A percentile compares a stretch with the other conserved stretches of the same genome.
Evolutionary conservation across 2,113 vertebrate species (phyloP).

Genomic region (Chloroceryle aenea): DNA sequence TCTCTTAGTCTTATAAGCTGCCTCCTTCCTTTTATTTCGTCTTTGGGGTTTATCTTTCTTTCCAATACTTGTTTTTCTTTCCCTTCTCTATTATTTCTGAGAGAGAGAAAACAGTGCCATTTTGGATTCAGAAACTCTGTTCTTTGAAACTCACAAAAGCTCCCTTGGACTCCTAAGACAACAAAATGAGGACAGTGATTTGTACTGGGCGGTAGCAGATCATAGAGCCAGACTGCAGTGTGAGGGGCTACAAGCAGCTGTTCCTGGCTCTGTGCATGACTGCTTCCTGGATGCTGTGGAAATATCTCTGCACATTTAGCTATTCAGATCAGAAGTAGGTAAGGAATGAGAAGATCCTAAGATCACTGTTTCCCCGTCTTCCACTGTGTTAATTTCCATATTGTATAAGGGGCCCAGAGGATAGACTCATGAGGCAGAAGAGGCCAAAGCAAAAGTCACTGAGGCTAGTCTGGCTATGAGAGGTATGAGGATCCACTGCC

Average conservation of each 20-base stretch:
- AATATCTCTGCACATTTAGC: background rate
- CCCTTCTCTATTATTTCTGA: background rate
- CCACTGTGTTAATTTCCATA: background rate
- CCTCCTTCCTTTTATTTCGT: background rate
- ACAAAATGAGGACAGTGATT: background rate
- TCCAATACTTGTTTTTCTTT: background rate
- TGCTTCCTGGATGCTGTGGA: background rate
- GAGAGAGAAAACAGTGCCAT: background rate
- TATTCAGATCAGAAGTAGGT: background rate
- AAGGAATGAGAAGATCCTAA: background rate
- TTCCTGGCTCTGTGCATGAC: too few species aligned
- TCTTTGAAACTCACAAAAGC: background rate
- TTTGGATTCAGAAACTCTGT: background rate
- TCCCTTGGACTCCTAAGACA: background rate
- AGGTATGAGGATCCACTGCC: background rate
- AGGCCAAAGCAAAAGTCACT: background rate
- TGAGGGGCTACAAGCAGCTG: background rate
- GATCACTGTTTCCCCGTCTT: background rate
- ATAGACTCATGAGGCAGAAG: background rate
- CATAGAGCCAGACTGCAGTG: background rate
- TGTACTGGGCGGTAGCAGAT: background rate
- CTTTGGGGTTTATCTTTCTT: background rate
- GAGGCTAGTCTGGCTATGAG: background rate
- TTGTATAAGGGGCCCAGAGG: background rate
- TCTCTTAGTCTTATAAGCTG: background rate